Evolutionary conservation across 2,888 invertebrate species (phyloP), one percentile per base, ranked within the genome.

Genomic region (Phyto melanocephala): DNA sequence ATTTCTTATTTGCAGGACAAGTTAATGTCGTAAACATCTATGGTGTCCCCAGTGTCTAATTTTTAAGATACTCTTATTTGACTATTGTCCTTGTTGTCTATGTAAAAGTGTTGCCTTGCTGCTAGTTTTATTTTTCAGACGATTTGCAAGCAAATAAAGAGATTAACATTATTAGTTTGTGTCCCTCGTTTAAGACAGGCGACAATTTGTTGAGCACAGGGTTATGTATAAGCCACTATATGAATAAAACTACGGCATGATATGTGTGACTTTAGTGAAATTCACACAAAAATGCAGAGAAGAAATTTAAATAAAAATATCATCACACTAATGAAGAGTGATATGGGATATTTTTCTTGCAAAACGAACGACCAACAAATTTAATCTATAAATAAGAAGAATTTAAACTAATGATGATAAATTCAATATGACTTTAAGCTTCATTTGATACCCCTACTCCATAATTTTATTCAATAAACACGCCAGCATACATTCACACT

Each of bases 81-180:
- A 5, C 56, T 50, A 68, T 11, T 68, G n/a, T 68, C 40, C 58
- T 52, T 33, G n/a, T 47, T 79, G 24, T 72, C 5, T 50, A 52
- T 58, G 22, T 50, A 40, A 70, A 70, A 42, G 24, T 52, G 28
- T 47, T 47, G 35, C 58, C 8, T 33, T 67, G 17, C 17, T 40
- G 42, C 35, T 77, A 28, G 13, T 74, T 52, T 28, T 52, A 24
- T 47, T 74, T 82, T 68, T 65, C 62, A 74, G 70, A 76, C 81
- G 71, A 84, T 85, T 86, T 85, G 83, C 83, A 84, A 81, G 80
- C 71, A 84, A 85, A 85, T 85, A 84, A 85, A 84, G 78, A 85
- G 84, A 85, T 85, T 85, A 85, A 78, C 84, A 84, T 83, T 28
- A 28, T 28, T 5, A 37, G 78, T 71, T 35, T 62, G 20, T n/a